These are phyloP conservation scores for Drosophila lowei DNA, from an alignment of 1,140 invertebrate species.

Conservation along the genomic window DNA sequence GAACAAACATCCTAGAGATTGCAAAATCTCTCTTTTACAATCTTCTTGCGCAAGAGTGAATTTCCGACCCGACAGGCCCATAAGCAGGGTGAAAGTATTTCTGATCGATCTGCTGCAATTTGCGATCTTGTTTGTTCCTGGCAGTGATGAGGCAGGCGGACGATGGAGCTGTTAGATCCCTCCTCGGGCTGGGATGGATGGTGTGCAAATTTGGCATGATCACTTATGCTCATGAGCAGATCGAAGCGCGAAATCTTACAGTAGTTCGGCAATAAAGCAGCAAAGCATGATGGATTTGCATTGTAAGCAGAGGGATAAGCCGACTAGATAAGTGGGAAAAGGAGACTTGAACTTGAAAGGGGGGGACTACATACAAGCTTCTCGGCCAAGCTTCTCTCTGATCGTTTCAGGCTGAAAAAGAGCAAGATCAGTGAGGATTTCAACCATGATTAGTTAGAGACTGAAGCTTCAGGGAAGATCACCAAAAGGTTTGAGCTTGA, in stretches of 20 bases:
- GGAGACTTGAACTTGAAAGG: constrained; percentile 6
- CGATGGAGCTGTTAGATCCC: constrained; percentile 46
- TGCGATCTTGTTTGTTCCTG: constrained; percentile 25
- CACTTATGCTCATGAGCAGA: constrained; percentile 24
- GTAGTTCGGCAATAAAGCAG: constrained; percentile 17
- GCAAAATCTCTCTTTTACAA: not conserved
- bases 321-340: constrained; percentile 15
- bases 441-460: no score
- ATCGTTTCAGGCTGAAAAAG: not conserved
- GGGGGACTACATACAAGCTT: not conserved
- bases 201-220: constrained; percentile 54
- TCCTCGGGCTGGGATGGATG: constrained; percentile 29
- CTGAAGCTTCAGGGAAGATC: no score
- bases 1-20: constrained; percentile 9
- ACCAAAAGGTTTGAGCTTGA: not conserved
- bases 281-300: constrained; percentile 33
- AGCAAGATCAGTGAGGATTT: not conserved
- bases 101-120: constrained; percentile 53
- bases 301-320: constrained; percentile 22
- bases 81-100: constrained; percentile 40
- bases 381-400: no score
- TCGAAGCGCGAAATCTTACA: constrained; percentile 34
- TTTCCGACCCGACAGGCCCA: constrained; percentile 19
- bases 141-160: not conserved
- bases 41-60: constrained; percentile 46